phyloP scores from a whole-genome alignment of 2,888 invertebrate species.

The Epinotia bilunana region DNA sequence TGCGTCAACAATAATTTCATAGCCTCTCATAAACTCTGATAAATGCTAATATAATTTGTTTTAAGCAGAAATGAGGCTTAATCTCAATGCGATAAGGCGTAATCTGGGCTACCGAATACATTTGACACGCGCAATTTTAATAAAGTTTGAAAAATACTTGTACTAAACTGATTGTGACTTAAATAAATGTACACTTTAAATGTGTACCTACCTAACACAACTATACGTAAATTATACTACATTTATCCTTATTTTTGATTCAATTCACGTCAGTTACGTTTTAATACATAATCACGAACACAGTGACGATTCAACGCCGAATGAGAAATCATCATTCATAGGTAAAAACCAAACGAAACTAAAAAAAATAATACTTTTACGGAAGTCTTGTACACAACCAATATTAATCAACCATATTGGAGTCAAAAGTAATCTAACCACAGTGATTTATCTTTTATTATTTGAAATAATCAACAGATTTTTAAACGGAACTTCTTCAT shows the following conservation, averaged over 20 bases:
- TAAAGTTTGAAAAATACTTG: not conserved
- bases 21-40: slow-evolving; percentile 9
- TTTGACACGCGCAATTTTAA: not conserved
- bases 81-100: slow-evolving; percentile 8
- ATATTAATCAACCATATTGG: slow-evolving; percentile 13
- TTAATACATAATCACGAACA: slow-evolving; percentile 21
- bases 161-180: not conserved
- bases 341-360: slow-evolving; percentile 8
- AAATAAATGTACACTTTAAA: too few relatives aligned
- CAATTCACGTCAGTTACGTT: not conserved
- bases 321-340: slow-evolving; percentile 2
- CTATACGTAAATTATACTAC: not conserved
- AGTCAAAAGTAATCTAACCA: not conserved
- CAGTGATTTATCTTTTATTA: not conserved
- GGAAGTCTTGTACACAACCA: slow-evolving; percentile 30
- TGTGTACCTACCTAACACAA: not conserved
- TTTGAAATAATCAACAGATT: not conserved
- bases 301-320: not conserved
- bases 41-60: slow-evolving; percentile 7
- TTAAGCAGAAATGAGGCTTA: not conserved
- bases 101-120: not conserved
- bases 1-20: slow-evolving; percentile 2
- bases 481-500: not conserved
- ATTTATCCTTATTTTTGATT: not conserved
- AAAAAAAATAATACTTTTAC: slow-evolving; percentile 31